Conservation (phyloP, 2,797 vertebrate species). For the Arctocebus calabarensis region DNA sequence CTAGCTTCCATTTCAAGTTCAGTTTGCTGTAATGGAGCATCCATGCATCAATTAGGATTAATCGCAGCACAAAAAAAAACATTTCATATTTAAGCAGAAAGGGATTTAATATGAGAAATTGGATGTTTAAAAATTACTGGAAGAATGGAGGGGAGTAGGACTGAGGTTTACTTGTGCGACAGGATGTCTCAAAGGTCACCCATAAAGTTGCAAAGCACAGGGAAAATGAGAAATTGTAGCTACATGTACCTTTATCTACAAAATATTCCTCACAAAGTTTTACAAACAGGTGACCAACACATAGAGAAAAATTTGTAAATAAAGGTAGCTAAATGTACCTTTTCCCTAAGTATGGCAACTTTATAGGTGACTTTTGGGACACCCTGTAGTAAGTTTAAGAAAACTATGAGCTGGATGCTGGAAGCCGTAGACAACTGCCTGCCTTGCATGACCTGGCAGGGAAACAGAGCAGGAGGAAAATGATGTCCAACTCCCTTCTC, state of each 20-base stretch:
- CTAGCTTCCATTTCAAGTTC: neutral
- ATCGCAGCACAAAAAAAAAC: neutral
- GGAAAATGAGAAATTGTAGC: too few relatives aligned
- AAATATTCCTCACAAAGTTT: too few relatives aligned
- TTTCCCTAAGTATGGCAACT: too few relatives aligned
- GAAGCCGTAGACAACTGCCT: neutral
- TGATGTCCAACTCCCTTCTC: neutral
- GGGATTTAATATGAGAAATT: neutral
- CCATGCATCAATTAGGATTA: neutral
- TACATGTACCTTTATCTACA: too few relatives aligned
- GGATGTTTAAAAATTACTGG: neutral
- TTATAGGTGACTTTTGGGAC: too few relatives aligned
- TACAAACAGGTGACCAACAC: too few relatives aligned
- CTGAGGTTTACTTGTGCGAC: neutral
- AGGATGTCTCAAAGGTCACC: too few relatives aligned
- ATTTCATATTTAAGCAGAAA: neutral
- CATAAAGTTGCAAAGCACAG: too few relatives aligned
- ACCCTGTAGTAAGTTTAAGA: neutral
- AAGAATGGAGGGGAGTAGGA: neutral
- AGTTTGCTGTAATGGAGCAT: neutral
- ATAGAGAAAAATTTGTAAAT: too few relatives aligned
- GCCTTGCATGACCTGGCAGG: too few relatives aligned
- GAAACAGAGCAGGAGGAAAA: neutral
- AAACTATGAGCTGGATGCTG: neutral
- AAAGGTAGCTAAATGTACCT: too few relatives aligned